phyloP scores from a whole-genome alignment of 1,140 invertebrate species.

The Forficula auricularia region DNA sequence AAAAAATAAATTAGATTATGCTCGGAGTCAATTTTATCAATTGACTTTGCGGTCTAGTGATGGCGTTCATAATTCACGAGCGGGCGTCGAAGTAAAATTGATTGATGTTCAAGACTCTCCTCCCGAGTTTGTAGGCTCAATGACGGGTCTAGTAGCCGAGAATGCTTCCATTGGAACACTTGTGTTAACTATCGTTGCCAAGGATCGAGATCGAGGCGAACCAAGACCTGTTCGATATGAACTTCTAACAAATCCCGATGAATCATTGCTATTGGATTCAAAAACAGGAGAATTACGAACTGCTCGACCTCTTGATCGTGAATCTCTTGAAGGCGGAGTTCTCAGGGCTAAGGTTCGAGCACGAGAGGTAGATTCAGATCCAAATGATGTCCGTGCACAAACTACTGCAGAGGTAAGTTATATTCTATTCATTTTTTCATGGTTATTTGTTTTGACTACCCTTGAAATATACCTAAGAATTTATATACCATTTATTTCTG shows the following conservation, averaged over 20 bases:
- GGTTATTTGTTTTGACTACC: too few species aligned
- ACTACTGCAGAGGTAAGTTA: too few species aligned
- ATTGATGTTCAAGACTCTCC: slow-evolving; percentile 67
- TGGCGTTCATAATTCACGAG: slow-evolving; percentile 50
- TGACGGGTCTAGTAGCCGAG: slow-evolving; percentile 64
- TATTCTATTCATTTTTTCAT: too few species aligned
- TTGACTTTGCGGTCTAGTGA: slow-evolving; percentile 26
- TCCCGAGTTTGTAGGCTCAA: slow-evolving; percentile 60
- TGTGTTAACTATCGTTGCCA: slow-evolving; percentile 57
- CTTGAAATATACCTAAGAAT: too few species aligned
- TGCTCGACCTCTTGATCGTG: slow-evolving; percentile 65
- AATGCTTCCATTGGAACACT: slow-evolving; percentile 68
- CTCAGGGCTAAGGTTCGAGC: too few species aligned
- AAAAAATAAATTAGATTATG: slow-evolving; percentile 45
- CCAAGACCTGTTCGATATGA: slow-evolving; percentile 62
- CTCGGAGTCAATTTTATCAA: slow-evolving; percentile 46
- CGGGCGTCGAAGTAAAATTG: slow-evolving; percentile 56
- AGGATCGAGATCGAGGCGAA: slow-evolving; percentile 63
- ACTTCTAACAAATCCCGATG: slow-evolving; percentile 58
- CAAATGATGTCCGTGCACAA: too few species aligned
- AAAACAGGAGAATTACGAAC: slow-evolving; percentile 61
- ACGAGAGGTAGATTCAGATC: too few species aligned
- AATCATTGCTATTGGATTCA: slow-evolving; percentile 66
- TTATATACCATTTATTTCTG: too few species aligned
- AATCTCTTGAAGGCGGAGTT: slow-evolving; percentile 35